phyloP scores from a whole-genome alignment of 1,140 invertebrate species.

The Drosophila murphyi region DNA sequence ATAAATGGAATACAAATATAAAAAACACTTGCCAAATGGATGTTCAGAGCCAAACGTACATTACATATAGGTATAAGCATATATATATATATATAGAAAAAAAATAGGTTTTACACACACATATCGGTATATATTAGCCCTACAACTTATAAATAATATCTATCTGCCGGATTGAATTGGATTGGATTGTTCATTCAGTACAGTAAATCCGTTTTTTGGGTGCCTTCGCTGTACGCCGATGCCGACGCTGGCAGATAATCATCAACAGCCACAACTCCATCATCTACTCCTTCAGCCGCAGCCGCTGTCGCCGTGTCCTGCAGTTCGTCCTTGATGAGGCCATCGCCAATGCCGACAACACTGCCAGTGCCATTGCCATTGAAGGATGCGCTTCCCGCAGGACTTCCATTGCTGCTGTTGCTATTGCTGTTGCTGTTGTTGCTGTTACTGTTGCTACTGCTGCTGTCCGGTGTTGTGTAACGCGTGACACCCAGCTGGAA shows the following conservation, averaged over 20 bases:
- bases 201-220: conserved; percentile 87
- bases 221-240: conserved; percentile 87
- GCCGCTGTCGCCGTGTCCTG: conserved; percentile 6
- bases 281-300: conserved; percentile 15
- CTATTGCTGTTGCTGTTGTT: conserved; percentile 58
- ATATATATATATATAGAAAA: conserved; percentile 62
- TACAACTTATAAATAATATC: conserved; percentile 74
- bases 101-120: conserved; percentile 43
- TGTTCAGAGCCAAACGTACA: conserved; percentile 43
- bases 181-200: conserved; percentile 83
- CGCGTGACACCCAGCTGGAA: conserved; percentile 89
- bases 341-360: conserved; percentile 58
- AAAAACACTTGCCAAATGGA: conserved; percentile 31
- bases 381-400: conserved; percentile 18
- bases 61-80: conserved; percentile 33
- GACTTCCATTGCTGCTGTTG: conserved; percentile 52
- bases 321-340: conserved; percentile 55
- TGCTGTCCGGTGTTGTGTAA: conserved; percentile 50
- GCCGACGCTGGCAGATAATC: conserved; percentile 86
- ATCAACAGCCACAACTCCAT: conserved; percentile 6
- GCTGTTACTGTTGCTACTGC: conserved; percentile 43
- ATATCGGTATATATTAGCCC: conserved; percentile 43
- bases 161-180: conserved; percentile 34
- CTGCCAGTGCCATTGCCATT: conserved; percentile 51
- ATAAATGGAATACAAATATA: conserved; percentile 57